phyloP scores from a whole-genome alignment of 1,140 invertebrate genomes.

The Eupeodes corollae region DNA sequence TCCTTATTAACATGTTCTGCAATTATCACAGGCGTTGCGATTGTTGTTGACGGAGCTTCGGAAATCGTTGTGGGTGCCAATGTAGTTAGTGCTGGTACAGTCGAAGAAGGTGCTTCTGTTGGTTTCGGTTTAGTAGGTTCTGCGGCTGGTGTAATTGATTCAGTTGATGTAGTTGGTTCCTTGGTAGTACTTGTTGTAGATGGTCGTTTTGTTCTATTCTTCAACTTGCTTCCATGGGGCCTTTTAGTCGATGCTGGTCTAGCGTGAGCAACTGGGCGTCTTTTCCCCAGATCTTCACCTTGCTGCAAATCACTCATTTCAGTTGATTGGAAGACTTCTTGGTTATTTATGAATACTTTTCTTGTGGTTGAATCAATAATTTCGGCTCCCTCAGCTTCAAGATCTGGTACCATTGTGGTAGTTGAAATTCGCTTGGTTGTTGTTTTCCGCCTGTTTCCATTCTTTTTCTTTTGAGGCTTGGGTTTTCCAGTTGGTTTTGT shows the following conservation, averaged over 20 bases:
- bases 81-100: constrained; percentile 6
- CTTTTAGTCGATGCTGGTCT: constrained; percentile 7
- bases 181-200: constrained; percentile 13
- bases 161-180: constrained; percentile 4
- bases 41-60: constrained; percentile 5
- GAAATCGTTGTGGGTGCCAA: background rate
- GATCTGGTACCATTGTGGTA: constrained; percentile 24
- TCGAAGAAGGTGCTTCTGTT: constrained; percentile 16
- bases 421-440: constrained; percentile 17
- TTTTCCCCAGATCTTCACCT: constrained; percentile 19
- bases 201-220: constrained; percentile 22
- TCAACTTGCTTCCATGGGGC: constrained; percentile 19
- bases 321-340: constrained; percentile 25
- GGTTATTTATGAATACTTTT: constrained; percentile 28
- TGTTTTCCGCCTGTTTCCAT: constrained; percentile 16
- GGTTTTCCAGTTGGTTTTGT: constrained; percentile 18
- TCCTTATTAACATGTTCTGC: constrained; percentile 2
- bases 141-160: constrained; percentile 7
- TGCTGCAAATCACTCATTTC: constrained; percentile 1
- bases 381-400: constrained; percentile 30
- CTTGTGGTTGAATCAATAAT: constrained; percentile 27
- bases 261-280: constrained; percentile 10
- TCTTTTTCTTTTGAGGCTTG: constrained; percentile 23
- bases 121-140: constrained; percentile 13
- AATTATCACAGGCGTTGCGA: background rate